phyloP scores from a whole-genome alignment of 2,888 invertebrate species.

The Eupithecia pulchellata region DNA sequence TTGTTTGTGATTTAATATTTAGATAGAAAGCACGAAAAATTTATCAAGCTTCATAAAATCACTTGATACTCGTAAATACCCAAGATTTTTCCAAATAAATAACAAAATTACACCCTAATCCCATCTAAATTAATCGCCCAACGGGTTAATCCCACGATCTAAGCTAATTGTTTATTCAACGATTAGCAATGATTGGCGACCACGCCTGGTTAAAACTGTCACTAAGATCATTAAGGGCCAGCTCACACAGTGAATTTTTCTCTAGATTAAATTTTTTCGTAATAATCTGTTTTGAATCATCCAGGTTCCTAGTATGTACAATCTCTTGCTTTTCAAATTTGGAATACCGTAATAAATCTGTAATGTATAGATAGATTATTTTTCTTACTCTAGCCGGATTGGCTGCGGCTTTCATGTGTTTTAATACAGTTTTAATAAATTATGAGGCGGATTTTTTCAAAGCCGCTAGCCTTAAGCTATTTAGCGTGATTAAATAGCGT shows the following conservation, averaged over 20 bases:
- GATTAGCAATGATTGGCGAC: constrained; percentile 38
- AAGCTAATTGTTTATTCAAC: constrained; percentile 37
- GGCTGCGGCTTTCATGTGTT: background rate
- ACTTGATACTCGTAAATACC: background rate
- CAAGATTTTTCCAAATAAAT: background rate
- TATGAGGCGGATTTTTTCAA: background rate
- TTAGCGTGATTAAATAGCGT: background rate
- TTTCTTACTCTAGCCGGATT: background rate
- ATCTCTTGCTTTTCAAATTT: background rate
- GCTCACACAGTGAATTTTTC: background rate
- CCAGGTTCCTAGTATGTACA: background rate
- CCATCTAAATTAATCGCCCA: constrained; percentile 20
- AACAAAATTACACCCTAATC: constrained; percentile 24
- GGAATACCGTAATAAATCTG: background rate
- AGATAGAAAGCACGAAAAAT: background rate
- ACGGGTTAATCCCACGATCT: constrained; percentile 16
- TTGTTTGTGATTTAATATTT: background rate
- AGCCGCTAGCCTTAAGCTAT: background rate
- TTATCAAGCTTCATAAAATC: constrained; percentile 1
- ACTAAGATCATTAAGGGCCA: constrained; percentile 32
- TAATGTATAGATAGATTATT: background rate
- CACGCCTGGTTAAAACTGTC: constrained; percentile 37
- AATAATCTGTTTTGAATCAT: background rate
- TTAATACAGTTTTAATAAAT: background rate
- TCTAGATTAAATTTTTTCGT: no score